phyloP scores from a whole-genome alignment of 2,797 vertebrate genomes.

The Gastrophryne carolinensis region DNA sequence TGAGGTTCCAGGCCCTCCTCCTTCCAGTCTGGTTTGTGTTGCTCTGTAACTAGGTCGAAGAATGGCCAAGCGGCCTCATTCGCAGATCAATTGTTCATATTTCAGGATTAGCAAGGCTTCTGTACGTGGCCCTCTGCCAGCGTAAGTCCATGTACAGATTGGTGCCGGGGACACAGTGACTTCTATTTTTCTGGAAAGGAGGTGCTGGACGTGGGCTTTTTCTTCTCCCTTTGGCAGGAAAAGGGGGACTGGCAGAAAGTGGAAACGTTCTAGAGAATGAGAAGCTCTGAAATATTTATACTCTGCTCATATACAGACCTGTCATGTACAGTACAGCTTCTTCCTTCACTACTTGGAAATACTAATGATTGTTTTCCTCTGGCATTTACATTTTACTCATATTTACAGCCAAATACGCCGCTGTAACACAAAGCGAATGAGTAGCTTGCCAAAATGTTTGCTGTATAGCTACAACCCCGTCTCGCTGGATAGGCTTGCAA shows the following conservation, averaged over 20 bases:
- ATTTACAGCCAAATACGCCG: no score
- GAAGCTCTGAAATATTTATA: no score
- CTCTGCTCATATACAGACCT: no score
- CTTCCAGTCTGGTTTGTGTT: not conserved
- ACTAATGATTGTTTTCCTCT: no score
- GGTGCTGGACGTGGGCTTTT: not conserved
- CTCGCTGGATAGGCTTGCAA: no score
- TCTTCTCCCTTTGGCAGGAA: slow-evolving; percentile 1
- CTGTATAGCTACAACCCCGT: no score
- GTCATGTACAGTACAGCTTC: no score
- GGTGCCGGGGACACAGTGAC: slow-evolving; percentile 4
- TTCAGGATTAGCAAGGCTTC: slow-evolving; percentile 16
- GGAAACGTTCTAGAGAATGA: no score
- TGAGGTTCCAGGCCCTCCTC: not conserved
- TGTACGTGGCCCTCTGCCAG: not conserved
- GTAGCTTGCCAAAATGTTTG: no score
- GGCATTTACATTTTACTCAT: no score
- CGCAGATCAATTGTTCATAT: slow-evolving; percentile 23
- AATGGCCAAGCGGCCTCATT: not conserved
- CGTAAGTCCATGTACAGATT: slow-evolving; percentile 23
- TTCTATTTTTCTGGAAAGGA: not conserved
- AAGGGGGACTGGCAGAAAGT: not conserved
- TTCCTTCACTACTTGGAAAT: no score
- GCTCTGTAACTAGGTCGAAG: slow-evolving; percentile 28
- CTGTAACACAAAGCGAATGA: no score